Percentiles rank a stretch among this genome's conserved stretches.
Evolutionary conservation across 2,888 invertebrate species (phyloP).

Genomic region (Reticulitermes lucifugus): DNA sequence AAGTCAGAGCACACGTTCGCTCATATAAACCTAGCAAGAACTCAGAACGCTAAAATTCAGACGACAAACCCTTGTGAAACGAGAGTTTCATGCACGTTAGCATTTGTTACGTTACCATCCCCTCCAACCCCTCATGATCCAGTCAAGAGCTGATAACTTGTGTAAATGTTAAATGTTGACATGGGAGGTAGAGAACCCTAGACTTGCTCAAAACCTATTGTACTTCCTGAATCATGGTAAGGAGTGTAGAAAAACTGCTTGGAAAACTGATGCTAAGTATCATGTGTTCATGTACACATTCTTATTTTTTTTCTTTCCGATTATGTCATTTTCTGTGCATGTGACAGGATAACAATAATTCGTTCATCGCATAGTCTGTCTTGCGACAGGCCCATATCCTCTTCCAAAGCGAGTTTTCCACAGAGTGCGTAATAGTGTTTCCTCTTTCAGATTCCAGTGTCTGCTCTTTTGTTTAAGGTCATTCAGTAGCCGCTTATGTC

Average conservation of each 20-base stretch:
- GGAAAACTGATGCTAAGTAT: too few relatives aligned
- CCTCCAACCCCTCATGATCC: not conserved
- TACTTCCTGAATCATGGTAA: not conserved
- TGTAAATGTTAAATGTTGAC: slow-evolving; percentile 29
- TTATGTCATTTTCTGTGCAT: too few relatives aligned
- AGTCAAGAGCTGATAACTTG: not conserved
- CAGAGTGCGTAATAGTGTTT: too few relatives aligned
- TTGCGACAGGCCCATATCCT: too few relatives aligned
- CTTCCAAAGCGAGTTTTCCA: too few relatives aligned
- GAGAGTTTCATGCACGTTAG: slow-evolving; percentile 14
- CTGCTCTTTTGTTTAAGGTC: too few relatives aligned
- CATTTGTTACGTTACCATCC: slow-evolving; percentile 16
- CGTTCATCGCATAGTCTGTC: too few relatives aligned
- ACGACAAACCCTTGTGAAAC: slow-evolving; percentile 10
- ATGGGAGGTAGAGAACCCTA: not conserved
- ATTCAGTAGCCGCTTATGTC: too few relatives aligned
- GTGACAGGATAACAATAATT: too few relatives aligned
- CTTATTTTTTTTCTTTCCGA: too few relatives aligned
- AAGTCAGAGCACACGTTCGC: slow-evolving; percentile 27
- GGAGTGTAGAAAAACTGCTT: not conserved
- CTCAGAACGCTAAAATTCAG: slow-evolving; percentile 29
- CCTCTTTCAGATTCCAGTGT: too few relatives aligned
- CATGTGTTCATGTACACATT: too few relatives aligned
- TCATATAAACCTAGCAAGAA: slow-evolving; percentile 6
- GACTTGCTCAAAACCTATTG: not conserved